phyloP scores from a whole-genome alignment of 2,888 invertebrate genomes.

The Drosophila hamatofila region DNA sequence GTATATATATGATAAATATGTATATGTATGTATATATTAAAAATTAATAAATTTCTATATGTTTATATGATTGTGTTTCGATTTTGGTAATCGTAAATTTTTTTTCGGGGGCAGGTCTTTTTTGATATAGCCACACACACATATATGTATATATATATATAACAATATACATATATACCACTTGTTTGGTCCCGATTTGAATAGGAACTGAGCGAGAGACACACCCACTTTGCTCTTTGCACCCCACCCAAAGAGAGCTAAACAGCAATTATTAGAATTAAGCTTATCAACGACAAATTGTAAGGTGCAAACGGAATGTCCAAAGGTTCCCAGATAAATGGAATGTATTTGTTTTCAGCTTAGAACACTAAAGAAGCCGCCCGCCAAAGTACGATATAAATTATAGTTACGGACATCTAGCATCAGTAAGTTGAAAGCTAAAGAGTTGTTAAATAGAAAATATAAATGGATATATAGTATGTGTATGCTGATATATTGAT shows the following conservation, averaged over 20 bases:
- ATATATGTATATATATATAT: background rate
- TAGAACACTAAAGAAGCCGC: slow-evolving; percentile 15
- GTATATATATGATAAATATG: background rate
- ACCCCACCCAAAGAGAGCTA: slow-evolving; percentile 23
- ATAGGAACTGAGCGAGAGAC: slow-evolving; percentile 35
- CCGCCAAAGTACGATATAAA: slow-evolving; percentile 13
- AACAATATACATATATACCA: background rate
- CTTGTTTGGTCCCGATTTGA: slow-evolving; percentile 9
- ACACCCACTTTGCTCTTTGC: slow-evolving; percentile 72
- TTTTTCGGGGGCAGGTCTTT: slow-evolving; percentile 48
- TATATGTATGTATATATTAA: background rate
- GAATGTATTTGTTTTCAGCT: slow-evolving; percentile 15
- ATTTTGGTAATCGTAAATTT: slow-evolving; percentile 17
- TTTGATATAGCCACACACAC: slow-evolving; percentile 8
- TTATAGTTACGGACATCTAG: background rate
- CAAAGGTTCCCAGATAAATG: slow-evolving; percentile 36
- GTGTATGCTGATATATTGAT: background rate
- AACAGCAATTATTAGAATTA: slow-evolving; percentile 39
- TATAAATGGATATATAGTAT: background rate
- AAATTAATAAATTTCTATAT: background rate
- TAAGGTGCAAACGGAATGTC: slow-evolving; percentile 37
- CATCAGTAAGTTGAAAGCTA: background rate
- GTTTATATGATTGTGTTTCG: background rate
- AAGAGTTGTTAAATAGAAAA: background rate
- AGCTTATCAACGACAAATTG: slow-evolving; percentile 57